phyloP scores from a whole-genome alignment of 1,140 invertebrate genomes.

The Physella acuta region DNA sequence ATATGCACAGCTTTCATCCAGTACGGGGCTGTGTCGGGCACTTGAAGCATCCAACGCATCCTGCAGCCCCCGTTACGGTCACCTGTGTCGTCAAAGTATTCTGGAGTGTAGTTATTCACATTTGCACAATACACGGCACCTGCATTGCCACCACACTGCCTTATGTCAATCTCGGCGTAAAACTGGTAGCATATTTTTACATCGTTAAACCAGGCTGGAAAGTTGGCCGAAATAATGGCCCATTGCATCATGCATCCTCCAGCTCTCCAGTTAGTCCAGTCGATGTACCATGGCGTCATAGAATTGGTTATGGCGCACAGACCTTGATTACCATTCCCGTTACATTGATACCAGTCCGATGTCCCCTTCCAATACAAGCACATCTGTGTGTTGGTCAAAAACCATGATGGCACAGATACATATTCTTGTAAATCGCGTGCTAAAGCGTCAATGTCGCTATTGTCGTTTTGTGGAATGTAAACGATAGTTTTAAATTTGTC shows the following conservation, averaged over 20 bases:
- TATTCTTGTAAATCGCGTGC: constrained; percentile 13
- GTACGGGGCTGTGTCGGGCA: constrained; percentile 18
- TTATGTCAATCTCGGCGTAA: constrained; percentile 26
- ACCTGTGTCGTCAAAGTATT: constrained; percentile 31
- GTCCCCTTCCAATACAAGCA: constrained; percentile 31
- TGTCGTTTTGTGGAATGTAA: background rate
- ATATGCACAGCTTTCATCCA: constrained; percentile 24
- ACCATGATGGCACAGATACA: constrained; percentile 24
- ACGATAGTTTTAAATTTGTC: too few species aligned
- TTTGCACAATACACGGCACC: constrained; percentile 17
- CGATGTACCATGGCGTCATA: constrained; percentile 28
- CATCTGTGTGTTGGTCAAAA: constrained; percentile 18
- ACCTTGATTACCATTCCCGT: constrained; percentile 20
- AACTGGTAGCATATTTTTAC: constrained; percentile 27
- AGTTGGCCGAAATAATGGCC: constrained; percentile 1
- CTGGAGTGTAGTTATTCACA: constrained; percentile 19
- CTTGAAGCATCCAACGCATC: constrained; percentile 27
- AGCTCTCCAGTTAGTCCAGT: constrained; percentile 26
- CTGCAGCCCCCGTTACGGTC: constrained; percentile 22
- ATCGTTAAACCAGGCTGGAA: constrained; percentile 11
- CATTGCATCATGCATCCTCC: constrained; percentile 33
- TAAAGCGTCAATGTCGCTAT: constrained; percentile 11
- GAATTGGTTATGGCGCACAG: constrained; percentile 21
- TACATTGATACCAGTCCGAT: constrained; percentile 24
- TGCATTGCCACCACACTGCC: constrained; percentile 28